Conservation (phyloP, 1,140 invertebrate species). For the Apis dorsata region DNA sequence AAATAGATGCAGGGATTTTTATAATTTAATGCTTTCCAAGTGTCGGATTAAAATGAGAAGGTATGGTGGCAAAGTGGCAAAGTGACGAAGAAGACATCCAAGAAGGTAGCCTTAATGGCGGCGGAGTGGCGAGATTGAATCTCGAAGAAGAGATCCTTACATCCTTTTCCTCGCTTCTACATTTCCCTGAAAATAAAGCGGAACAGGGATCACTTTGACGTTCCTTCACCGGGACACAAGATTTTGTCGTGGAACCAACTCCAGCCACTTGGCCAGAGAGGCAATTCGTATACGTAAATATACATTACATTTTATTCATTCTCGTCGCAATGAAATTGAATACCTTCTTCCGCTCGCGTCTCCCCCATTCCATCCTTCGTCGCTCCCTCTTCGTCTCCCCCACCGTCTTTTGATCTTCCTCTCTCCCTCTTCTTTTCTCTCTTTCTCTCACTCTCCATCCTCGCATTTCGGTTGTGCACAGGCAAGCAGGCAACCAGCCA, state of each 20-base stretch:
- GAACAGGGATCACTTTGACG: slow-evolving; percentile 48
- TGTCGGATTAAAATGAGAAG: background rate
- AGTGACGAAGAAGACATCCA: no score
- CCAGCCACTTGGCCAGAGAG: slow-evolving; percentile 51
- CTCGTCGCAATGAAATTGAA: slow-evolving; percentile 59
- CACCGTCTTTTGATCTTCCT: background rate
- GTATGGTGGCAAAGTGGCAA: background rate
- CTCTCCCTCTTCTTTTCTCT: background rate
- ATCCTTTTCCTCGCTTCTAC: background rate
- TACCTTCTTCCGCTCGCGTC: slow-evolving; percentile 31
- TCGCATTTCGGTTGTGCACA: background rate
- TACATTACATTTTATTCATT: slow-evolving; percentile 58
- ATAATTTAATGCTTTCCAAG: no score
- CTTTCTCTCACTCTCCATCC: slow-evolving; percentile 1
- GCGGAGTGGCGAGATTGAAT: no score
- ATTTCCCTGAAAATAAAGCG: slow-evolving; percentile 44
- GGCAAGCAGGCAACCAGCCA: slow-evolving; percentile 12
- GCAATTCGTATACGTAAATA: slow-evolving; percentile 51
- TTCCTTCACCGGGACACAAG: slow-evolving; percentile 10
- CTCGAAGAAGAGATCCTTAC: no score
- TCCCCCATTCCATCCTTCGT: slow-evolving; percentile 7
- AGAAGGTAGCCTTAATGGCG: no score
- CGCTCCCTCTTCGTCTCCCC: background rate
- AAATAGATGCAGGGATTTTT: background rate
- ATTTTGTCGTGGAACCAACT: slow-evolving; percentile 40